A percentile compares a stretch with the other conserved stretches of the same genome.
phyloP scores from a whole-genome alignment of 2,888 invertebrate genomes.

The Noctua janthe region DNA sequence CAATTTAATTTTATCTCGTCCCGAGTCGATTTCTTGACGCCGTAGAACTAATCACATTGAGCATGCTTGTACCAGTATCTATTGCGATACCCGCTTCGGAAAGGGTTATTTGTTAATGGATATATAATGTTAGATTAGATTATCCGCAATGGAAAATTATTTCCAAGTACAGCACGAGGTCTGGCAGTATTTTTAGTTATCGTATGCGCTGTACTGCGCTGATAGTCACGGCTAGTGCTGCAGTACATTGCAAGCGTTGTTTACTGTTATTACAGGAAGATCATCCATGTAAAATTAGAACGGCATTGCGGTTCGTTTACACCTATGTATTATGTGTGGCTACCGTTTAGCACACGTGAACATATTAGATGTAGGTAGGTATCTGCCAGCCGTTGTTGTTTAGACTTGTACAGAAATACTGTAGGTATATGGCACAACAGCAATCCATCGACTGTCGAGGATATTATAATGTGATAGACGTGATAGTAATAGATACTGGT shows the following conservation, averaged over 20 bases:
- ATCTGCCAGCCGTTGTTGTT: slow-evolving; percentile 13
- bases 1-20: slow-evolving; percentile 70
- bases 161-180: slow-evolving; percentile 38
- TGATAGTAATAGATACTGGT: slow-evolving; percentile 78
- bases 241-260: slow-evolving; percentile 41
- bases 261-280: slow-evolving; percentile 59
- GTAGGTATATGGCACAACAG: slow-evolving; percentile 48
- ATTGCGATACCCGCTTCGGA: slow-evolving; percentile 53
- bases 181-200: slow-evolving; percentile 52
- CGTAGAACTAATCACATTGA: slow-evolving; percentile 66
- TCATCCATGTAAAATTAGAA: slow-evolving; percentile 59
- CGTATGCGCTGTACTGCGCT: slow-evolving; percentile 22
- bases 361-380: not conserved
- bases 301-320: slow-evolving; percentile 23
- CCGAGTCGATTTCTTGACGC: slow-evolving; percentile 62
- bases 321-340: slow-evolving; percentile 7
- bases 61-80: slow-evolving; percentile 62
- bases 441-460: slow-evolving; percentile 64
- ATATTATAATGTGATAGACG: slow-evolving; percentile 76
- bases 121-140: slow-evolving; percentile 63
- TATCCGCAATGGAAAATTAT: slow-evolving; percentile 59
- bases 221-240: slow-evolving; percentile 42
- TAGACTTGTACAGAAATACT: slow-evolving; percentile 21
- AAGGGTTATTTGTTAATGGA: slow-evolving; percentile 69
- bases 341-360: slow-evolving; percentile 13